These are phyloP conservation scores for Aethes cnicana DNA, from an alignment of 2,888 invertebrate species.

Conservation along the genomic window DNA sequence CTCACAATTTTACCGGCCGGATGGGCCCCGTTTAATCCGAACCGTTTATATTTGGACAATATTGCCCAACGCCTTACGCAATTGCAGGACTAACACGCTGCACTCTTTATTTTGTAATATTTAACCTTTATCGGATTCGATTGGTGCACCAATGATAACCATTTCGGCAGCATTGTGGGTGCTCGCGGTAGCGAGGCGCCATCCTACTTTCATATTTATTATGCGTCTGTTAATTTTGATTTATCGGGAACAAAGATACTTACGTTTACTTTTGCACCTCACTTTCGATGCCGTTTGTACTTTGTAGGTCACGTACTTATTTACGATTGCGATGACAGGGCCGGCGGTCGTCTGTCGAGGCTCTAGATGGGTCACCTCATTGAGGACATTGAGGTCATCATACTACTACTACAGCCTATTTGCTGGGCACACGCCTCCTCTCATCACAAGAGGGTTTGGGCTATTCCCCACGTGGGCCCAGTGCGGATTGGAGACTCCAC, in stretches of 20 bases:
- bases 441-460: too few species aligned
- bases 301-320: constrained; percentile 7
- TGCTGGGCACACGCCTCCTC: too few species aligned
- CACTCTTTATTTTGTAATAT: constrained; percentile 67
- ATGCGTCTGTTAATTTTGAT: constrained; percentile 28
- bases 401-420: too few species aligned
- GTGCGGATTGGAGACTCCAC: too few species aligned
- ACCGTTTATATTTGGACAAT: constrained; percentile 66
- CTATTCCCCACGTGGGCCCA: too few species aligned
- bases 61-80: constrained; percentile 72
- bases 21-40: constrained; percentile 53
- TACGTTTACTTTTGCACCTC: constrained; percentile 25
- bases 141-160: background rate
- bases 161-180: constrained; percentile 63
- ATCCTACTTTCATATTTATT: constrained; percentile 59
- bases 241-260: constrained; percentile 29
- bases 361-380: too few species aligned
- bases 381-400: too few species aligned
- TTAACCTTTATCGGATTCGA: background rate
- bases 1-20: constrained; percentile 58
- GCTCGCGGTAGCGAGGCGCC: constrained; percentile 45
- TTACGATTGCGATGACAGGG: too few species aligned
- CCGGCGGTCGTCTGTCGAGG: too few species aligned
- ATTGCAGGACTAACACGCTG: constrained; percentile 69
- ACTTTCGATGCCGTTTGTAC: constrained; percentile 22